These are phyloP conservation scores for Macropus fuliginosus DNA, from an alignment of 2,797 vertebrate genomes.

Conservation along the genomic window DNA sequence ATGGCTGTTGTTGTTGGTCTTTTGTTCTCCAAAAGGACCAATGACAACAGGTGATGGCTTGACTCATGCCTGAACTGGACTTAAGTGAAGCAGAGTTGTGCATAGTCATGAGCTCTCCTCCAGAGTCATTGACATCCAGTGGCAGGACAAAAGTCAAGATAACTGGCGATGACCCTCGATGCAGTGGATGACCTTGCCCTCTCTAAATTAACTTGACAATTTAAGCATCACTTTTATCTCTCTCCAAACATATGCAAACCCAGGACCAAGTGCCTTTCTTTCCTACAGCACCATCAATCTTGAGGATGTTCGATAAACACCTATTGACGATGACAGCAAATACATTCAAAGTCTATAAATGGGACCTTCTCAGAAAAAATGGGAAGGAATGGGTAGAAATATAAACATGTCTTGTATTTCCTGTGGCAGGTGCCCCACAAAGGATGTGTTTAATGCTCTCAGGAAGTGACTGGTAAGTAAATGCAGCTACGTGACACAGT, in stretches of 20 bases:
- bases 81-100: background rate
- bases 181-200: background rate
- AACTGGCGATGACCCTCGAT: background rate
- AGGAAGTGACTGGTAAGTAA: background rate
- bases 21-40: background rate
- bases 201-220: background rate
- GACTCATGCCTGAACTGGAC: background rate
- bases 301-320: background rate
- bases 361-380: background rate
- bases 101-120: background rate
- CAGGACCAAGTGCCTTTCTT: background rate
- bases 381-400: background rate
- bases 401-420: background rate
- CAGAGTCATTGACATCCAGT: background rate
- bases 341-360: background rate
- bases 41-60: background rate
- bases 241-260: background rate
- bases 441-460: background rate
- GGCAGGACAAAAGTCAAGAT: background rate
- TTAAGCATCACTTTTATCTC: background rate
- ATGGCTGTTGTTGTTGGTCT: background rate
- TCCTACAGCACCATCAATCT: background rate
- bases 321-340: background rate
- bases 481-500: background rate
- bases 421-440: background rate